Base-by-base conservation (phyloP, 2,888 invertebrate genomes). In the Drosophila lutescens region DNA sequence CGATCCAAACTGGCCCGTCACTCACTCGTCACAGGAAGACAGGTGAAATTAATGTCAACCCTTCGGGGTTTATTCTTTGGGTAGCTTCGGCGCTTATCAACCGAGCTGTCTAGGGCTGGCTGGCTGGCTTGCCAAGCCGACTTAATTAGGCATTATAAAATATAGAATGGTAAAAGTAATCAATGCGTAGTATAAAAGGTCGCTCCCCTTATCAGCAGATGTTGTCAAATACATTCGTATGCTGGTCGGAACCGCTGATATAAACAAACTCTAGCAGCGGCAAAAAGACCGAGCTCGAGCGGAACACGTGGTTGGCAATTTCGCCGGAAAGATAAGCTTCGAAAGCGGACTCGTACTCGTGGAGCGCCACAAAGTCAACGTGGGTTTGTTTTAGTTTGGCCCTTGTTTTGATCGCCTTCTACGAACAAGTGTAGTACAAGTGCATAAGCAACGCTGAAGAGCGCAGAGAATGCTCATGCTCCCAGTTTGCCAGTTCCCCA, bases 331-430 rank as follows among this genome's bases (percentile, higher is more conserved):
- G 47, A 80, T 61, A 62, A 55, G 73, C 47, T 56, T 46, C 5
- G 34, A 17, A 46, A 75, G 53, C 32, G 34, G 34, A 13, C 7
- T 15, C 17, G 23, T 9, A 10, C 7, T 15, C 17, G 34, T 15
- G 7, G n/a, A 40, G 13, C n/a, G n/a, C 20, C 36, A 38, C 17
- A 34, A 17, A n/a, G 30, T 32, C 38, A 44, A 65, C 44, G 65
- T 54, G 74, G 43, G 30, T 68, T 67, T 68, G 34, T 38, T 47
- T 74, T 41, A 51, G 36, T 56, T 75, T 57, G 38, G 23, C 49
- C 46, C 47, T 68, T 86, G 81, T 86, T 82, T 68, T 86, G 89
- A 88, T 88, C 80, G 46, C 15, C 63, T 54, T 30, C 41, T 65
- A 41, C 47, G 20, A 57, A 55, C 13, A 43, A 43, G 20, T 43